These are phyloP conservation scores for Ellobium chinense DNA, from an alignment of 2,888 invertebrate genomes.

Conservation along the genomic window DNA sequence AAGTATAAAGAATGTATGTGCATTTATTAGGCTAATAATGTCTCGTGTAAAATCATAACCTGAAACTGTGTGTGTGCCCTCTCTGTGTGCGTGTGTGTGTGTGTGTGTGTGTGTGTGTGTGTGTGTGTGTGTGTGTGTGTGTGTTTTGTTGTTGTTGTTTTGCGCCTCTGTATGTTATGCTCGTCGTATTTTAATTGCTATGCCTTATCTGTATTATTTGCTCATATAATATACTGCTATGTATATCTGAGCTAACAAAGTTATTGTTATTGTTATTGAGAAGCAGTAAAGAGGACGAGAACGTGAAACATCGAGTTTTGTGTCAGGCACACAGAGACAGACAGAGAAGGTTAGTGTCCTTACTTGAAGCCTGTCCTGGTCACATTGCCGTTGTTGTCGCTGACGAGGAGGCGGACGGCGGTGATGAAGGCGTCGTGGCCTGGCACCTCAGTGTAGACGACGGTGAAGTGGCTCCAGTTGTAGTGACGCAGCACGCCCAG, in stretches of 20 bases:
- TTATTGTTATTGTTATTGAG: too few relatives aligned
- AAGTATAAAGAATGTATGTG: too few relatives aligned
- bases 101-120: conserved; percentile 26
- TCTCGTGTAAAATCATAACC: too few relatives aligned
- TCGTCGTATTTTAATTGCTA: too few relatives aligned
- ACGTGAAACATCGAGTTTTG: too few relatives aligned
- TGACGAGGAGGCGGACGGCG: conserved; percentile 82
- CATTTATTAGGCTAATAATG: too few relatives aligned
- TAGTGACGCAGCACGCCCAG: conserved; percentile 95
- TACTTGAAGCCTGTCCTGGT: conserved; percentile 29
- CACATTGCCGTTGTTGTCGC: conserved; percentile 32
- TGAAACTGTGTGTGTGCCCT: background rate
- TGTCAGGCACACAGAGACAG: conserved; percentile 3
- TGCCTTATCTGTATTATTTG: too few relatives aligned
- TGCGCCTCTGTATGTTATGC: too few relatives aligned
- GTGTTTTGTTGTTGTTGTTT: background rate
- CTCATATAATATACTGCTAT: too few relatives aligned
- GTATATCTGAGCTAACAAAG: too few relatives aligned
- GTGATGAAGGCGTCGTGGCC: conserved; percentile 97
- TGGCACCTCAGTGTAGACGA: conserved; percentile 88
- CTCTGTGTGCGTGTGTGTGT: conserved; percentile 7
- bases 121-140: conserved; percentile 20
- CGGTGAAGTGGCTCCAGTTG: conserved; percentile 97
- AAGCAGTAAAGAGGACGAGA: too few relatives aligned
- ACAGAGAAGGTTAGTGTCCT: background rate